Evolutionary conservation across 2,888 invertebrate genomes (phyloP).

Genomic region (Maniola hyperantus): DNA sequence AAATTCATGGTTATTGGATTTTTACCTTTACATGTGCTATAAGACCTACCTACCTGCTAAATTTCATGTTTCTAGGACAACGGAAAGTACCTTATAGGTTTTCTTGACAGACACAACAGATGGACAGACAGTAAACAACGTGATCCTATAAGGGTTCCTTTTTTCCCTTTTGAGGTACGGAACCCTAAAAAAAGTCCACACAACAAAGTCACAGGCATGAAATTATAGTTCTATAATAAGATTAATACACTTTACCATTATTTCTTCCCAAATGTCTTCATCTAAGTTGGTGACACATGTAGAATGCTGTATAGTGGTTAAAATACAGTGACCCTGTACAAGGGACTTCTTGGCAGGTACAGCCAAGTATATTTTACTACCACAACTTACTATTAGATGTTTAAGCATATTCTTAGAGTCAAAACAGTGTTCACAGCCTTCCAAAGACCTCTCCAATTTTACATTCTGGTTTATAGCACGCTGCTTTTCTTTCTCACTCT

Average conservation of each 20-base stretch:
- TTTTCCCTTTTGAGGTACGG: too few relatives aligned
- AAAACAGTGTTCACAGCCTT: constrained; percentile 92
- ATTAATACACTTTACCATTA: constrained; percentile 81
- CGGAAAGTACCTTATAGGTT: too few relatives aligned
- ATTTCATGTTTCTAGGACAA: too few relatives aligned
- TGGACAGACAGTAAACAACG: too few relatives aligned
- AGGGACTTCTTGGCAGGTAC: constrained; percentile 92
- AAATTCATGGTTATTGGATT: too few relatives aligned
- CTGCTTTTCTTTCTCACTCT: constrained; percentile 83
- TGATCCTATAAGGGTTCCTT: too few relatives aligned
- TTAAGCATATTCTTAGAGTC: constrained; percentile 91
- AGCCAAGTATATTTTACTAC: constrained; percentile 91
- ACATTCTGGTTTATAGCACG: constrained; percentile 89
- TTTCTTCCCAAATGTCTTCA: constrained; percentile 97
- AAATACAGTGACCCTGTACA: constrained; percentile 92
- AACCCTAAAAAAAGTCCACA: too few relatives aligned
- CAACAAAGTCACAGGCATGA: too few relatives aligned
- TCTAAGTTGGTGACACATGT: constrained; percentile 92
- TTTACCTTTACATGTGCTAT: too few relatives aligned
- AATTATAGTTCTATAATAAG: too few relatives aligned
- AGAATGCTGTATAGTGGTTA: constrained; percentile 92
- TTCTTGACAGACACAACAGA: too few relatives aligned
- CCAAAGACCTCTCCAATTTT: constrained; percentile 86
- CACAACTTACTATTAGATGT: constrained; percentile 92
- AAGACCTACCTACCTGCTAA: too few relatives aligned